Base-by-base conservation (phyloP, 2,888 invertebrate genomes). In the Andrena bucephala region DNA sequence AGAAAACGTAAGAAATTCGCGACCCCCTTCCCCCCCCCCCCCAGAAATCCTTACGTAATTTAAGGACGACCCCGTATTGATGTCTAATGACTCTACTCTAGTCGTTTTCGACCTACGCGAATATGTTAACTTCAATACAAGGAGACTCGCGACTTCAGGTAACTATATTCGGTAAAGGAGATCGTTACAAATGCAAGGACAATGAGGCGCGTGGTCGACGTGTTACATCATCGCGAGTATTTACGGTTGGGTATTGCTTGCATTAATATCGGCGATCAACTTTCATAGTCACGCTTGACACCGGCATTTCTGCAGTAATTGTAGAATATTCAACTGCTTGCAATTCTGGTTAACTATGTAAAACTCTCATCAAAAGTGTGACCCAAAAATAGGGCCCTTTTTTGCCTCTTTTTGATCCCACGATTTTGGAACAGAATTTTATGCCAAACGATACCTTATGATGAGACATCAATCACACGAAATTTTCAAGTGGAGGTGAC, bases 171-270 rank as follows among this genome's bases (percentile, higher is more conserved):
- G 72, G 79, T 60, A 42, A 72, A 72, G 63, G 54, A 63, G 81
- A 81, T 72, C 68, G 57, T 50, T 72, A 33, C 57, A 77, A 48
- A 81, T 68, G 65, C 80, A 81, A 78, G 81, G 81, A 81, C 78
- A 72, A 72, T 73, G 31, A 75, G 69, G 29, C 36, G 71, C 81
- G 74, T 81, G 72, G 74, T 79, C 69, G 81, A 7, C 59, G 36
- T 7, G 68, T 81, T 81, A 52, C 81, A 72, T 81, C 81, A 81
- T 59, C 57, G 33, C 50, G n/a, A 27, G 24, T 57, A 57, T 24
- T 57, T 50, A 42, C 27, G 13, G 29, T 66, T 42, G 33, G 60
- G 6, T 67, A 62, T 13, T 16, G 73, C 72, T 65, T 62, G 69
- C 48, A 48, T 54, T 71, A 80, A 71, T 33, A 48, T 60, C 33